These are phyloP conservation scores for Patiria pectinifera DNA, from an alignment of 53 echinoderm and acorn worm species.

Conservation along the genomic window DNA sequence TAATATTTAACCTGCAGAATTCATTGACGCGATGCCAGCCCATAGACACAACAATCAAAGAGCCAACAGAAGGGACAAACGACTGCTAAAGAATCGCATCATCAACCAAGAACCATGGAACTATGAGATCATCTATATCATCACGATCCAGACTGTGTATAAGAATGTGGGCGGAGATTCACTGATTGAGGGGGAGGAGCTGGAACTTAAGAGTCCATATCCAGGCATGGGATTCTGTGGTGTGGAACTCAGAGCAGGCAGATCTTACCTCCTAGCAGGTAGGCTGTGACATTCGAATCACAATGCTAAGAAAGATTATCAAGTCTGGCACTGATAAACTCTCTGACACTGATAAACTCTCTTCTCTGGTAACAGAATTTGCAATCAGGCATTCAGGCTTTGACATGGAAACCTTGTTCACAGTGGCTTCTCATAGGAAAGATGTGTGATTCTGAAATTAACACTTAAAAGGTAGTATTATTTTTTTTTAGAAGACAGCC, in stretches of 20 bases:
- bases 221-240: conserved; percentile 52
- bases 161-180: conserved; percentile 61
- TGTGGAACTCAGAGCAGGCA: conserved; percentile 52
- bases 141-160: conserved; percentile 76
- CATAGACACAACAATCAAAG: neutral
- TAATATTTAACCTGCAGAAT: neutral
- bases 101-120: conserved; percentile 71
- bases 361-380: too few species aligned
- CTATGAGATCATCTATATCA: conserved; percentile 76
- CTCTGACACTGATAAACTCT: too few species aligned
- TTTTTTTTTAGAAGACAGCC: too few species aligned
- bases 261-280: conserved; percentile 45
- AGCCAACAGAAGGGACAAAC: neutral
- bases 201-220: conserved; percentile 45
- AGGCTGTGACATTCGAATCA: neutral
- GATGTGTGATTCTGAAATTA: too few species aligned
- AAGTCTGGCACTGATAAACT: too few species aligned
- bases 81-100: neutral
- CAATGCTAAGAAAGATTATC: too few species aligned
- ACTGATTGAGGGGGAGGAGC: conserved; percentile 24
- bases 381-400: too few species aligned
- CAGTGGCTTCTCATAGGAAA: too few species aligned
- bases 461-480: too few species aligned
- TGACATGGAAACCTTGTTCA: too few species aligned
- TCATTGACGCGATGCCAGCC: conserved; percentile 38